These are phyloP conservation scores for Myotis lucifugus DNA, from an alignment of 2,113 vertebrate genomes.

Conservation along the genomic window DNA sequence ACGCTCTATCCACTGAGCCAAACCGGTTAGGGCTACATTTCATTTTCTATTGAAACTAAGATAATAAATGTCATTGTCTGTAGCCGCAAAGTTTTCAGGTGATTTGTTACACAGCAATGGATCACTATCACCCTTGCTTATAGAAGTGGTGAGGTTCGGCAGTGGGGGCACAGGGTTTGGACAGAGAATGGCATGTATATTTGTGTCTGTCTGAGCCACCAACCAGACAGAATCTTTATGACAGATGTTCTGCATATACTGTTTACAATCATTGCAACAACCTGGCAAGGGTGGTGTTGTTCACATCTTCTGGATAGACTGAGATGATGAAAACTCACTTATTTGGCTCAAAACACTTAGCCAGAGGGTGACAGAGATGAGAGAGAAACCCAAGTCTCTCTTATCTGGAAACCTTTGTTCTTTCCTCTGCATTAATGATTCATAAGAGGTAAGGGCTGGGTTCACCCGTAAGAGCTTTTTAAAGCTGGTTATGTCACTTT, in stretches of 20 bases:
- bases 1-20: too few species aligned
- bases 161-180: background rate
- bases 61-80: background rate
- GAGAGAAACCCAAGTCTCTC: background rate
- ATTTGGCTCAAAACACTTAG: background rate
- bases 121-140: background rate
- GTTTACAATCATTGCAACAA: conserved; percentile 5
- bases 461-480: background rate
- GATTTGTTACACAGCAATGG: background rate
- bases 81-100: background rate
- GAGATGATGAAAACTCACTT: background rate
- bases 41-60: background rate
- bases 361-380: background rate
- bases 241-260: background rate
- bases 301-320: background rate
- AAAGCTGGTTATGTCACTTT: background rate
- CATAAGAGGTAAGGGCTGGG: background rate
- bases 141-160: background rate
- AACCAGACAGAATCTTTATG: background rate
- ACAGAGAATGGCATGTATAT: background rate
- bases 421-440: background rate
- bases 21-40: background rate
- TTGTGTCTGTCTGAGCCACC: background rate
- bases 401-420: background rate
- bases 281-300: background rate